phyloP scores from a whole-genome alignment of 2,797 vertebrate species.

The Acropternis orthonyx region DNA sequence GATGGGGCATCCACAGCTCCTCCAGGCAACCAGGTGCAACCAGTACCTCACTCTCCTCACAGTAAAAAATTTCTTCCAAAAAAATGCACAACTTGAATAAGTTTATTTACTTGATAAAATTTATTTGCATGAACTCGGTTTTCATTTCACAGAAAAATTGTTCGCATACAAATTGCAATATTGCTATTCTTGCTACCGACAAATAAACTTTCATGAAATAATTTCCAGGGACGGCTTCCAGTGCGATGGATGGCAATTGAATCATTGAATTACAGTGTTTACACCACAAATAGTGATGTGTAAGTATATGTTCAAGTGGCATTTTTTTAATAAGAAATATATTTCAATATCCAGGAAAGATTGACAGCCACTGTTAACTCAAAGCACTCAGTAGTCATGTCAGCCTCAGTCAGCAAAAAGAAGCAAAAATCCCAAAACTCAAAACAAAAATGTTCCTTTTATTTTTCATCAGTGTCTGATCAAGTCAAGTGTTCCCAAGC shows the following conservation, averaged over 20 bases:
- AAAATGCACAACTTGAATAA: not conserved
- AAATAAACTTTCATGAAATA: not conserved
- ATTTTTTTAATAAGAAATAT: not conserved
- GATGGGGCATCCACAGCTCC: not conserved
- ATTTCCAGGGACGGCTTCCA: constrained; percentile 84
- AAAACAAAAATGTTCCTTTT: not conserved
- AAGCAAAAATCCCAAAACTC: not conserved
- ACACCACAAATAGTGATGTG: constrained; percentile 90
- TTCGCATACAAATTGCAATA: not conserved
- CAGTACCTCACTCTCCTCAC: not conserved
- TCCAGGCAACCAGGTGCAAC: not conserved
- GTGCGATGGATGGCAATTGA: constrained; percentile 92
- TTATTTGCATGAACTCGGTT: not conserved
- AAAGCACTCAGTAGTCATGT: not conserved
- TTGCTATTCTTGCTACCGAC: not conserved
- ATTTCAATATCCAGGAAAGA: not conserved
- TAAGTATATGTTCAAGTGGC: constrained; percentile 64
- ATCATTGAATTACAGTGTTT: constrained; percentile 89
- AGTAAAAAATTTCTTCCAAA: not conserved
- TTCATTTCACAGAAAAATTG: not conserved
- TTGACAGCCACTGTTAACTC: not conserved
- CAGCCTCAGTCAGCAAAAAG: not conserved
- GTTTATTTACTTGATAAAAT: not conserved
- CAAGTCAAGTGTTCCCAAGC: not conserved
- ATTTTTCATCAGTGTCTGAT: not conserved